These are phyloP conservation scores for Ennomos quercinarius DNA, from an alignment of 2,888 invertebrate genomes.

Conservation along the genomic window DNA sequence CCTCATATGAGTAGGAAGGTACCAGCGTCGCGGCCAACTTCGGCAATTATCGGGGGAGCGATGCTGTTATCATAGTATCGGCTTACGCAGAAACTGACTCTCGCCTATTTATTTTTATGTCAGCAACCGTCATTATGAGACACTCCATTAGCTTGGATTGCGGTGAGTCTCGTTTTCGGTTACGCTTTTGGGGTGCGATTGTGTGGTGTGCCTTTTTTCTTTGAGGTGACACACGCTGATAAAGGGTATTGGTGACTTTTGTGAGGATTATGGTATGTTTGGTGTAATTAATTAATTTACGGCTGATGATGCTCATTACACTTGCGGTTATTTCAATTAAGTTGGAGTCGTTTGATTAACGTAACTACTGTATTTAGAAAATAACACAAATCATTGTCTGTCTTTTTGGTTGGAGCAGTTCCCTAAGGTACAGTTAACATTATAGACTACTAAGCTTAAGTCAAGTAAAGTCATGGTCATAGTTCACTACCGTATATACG, in stretches of 20 bases:
- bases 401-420: no score
- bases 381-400: no score
- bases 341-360: no score
- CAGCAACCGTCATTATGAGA: slow-evolving; percentile 86
- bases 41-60: slow-evolving; percentile 84
- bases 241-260: slow-evolving; percentile 51
- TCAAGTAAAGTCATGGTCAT: no score
- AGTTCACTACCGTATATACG: no score
- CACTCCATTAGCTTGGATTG: slow-evolving; percentile 86
- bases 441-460: no score
- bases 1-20: slow-evolving; percentile 67
- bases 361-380: no score
- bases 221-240: slow-evolving; percentile 51
- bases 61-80: slow-evolving; percentile 86
- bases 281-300: slow-evolving; percentile 7
- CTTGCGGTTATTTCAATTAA: no score
- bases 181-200: slow-evolving; percentile 80
- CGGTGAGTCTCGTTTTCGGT: slow-evolving; percentile 82
- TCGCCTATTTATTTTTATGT: slow-evolving; percentile 86
- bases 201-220: slow-evolving; percentile 65
- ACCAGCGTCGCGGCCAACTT: slow-evolving; percentile 67
- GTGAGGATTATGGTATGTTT: slow-evolving; percentile 15
- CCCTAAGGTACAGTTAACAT: no score
- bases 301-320: no score
- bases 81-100: slow-evolving; percentile 85